Conservation (phyloP, 2,113 vertebrate genomes). For the Maccullochella peelii region DNA sequence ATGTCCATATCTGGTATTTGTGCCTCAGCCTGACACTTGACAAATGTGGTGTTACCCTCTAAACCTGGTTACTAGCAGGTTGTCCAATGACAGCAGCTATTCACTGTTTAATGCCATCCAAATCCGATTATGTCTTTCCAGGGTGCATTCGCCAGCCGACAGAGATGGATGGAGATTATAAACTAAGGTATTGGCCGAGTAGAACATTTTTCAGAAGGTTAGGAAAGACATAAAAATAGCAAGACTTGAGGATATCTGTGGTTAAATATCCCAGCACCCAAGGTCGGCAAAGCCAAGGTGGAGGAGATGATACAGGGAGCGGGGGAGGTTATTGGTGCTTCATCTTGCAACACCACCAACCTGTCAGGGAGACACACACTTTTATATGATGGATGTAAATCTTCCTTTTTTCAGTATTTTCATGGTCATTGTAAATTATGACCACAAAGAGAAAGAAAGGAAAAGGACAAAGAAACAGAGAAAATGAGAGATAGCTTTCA, state of each 20-base stretch:
- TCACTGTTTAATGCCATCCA: constrained; percentile 79
- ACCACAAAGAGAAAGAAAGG: constrained; percentile 8
- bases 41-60: constrained; percentile 72
- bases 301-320: constrained; percentile 49
- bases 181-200: constrained; percentile 61
- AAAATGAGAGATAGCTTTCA: neutral
- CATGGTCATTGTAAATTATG: constrained; percentile 47
- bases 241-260: constrained; percentile 61
- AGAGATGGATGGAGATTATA: constrained; percentile 82
- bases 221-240: constrained; percentile 74
- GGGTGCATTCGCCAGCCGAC: constrained; percentile 62
- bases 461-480: neutral
- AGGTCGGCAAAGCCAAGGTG: constrained; percentile 70
- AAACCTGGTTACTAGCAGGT: constrained; percentile 80
- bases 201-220: constrained; percentile 78
- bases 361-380: constrained; percentile 21
- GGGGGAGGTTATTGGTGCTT: constrained; percentile 41
- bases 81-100: constrained; percentile 71
- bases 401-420: constrained; percentile 10
- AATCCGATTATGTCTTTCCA: constrained; percentile 83
- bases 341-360: constrained; percentile 21
- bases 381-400: constrained; percentile 42
- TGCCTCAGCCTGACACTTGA: constrained; percentile 80
- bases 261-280: constrained; percentile 62
- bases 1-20: constrained; percentile 62